A percentile compares a stretch with the other conserved stretches of the same genome.
phyloP scores from a whole-genome alignment of 2,888 invertebrate species.

The Caenorhabditis macrosperma region DNA sequence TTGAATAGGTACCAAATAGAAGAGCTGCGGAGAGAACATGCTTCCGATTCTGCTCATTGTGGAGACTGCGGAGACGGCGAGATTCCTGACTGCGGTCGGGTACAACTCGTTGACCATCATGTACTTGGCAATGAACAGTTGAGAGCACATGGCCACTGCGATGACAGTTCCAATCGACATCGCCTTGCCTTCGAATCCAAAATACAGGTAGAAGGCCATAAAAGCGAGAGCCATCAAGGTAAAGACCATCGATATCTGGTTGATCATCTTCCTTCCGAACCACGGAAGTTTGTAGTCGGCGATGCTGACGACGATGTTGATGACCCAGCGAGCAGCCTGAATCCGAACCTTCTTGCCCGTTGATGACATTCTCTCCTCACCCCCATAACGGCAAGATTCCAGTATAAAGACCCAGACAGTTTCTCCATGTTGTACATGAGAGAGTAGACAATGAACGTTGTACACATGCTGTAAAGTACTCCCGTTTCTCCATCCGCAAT shows the following conservation, averaged over 20 bases:
- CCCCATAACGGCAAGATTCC: constrained; percentile 60
- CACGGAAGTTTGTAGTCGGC: constrained; percentile 63
- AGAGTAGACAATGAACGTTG: constrained; percentile 57
- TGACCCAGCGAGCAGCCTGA: constrained; percentile 62
- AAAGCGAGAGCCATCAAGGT: constrained; percentile 34
- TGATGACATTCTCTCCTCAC: constrained; percentile 17
- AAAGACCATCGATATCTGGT: constrained; percentile 60
- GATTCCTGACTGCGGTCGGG: constrained; percentile 75
- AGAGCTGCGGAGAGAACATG: constrained; percentile 73
- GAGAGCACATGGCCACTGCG: constrained; percentile 66
- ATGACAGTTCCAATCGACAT: constrained; percentile 58
- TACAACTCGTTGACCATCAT: constrained; percentile 66
- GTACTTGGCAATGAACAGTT: constrained; percentile 64
- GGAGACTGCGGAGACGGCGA: constrained; percentile 68
- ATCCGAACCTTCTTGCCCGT: no score
- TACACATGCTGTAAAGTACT: constrained; percentile 39
- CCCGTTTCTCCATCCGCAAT: not conserved
- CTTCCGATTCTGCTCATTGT: constrained; percentile 69
- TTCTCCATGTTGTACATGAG: constrained; percentile 65
- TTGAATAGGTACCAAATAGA: constrained; percentile 62
- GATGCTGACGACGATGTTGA: constrained; percentile 66
- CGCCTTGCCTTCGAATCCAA: constrained; percentile 43
- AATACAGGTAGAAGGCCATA: constrained; percentile 27
- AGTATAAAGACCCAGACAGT: constrained; percentile 57
- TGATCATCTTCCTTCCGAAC: constrained; percentile 67